Base-by-base conservation (phyloP, 2,888 invertebrate genomes). In the Cerceris ruficornis region DNA sequence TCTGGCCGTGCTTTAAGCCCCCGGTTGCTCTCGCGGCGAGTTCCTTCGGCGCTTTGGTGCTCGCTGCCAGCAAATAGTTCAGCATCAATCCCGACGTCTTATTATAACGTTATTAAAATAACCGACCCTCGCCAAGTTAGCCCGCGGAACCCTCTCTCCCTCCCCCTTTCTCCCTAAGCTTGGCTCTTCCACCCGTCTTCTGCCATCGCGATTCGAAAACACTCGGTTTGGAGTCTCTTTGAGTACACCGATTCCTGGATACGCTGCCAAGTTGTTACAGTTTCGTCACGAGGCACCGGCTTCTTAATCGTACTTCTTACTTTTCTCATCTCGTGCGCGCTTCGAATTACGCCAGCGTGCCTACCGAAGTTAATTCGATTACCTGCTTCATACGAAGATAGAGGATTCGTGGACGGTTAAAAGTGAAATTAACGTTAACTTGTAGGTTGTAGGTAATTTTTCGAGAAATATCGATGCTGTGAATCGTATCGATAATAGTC, bases 21-120 rank as follows among this genome's bases (percentile, higher is more conserved):
- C 60, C 66, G 69, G 75, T 28, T 65, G 65, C 68, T 69, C 61
- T 68, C 69, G 75, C 68, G 58, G 68, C 68, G 74, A 80, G 73
- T 67, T 73, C 75, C 74, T 65, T 75, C 83, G 74, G 82, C 79
- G 84, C 88, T 90, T 88, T 88, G 86, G 89, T 85, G 88, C 86
- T 86, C 88, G 87, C 86, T 91, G 92, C 92, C 92, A 91, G 89
- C 91, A 88, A 92, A 92, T 92, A 92, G 91, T 92, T 91, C 86
- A 91, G 89, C 92, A 91, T 92, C 92, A 92, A 92, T 92, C 90
- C 90, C 90, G 88, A 91, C 90, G 92, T 92, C 92, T 92, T 92
- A 92, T 92, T 92, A 92, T 91, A 92, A 91, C 91, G 91, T 92
- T 92, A 92, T 91, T 91, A 91, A 91, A 91, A 91, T 92, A 92